Conservation (phyloP, 2,113 vertebrate genomes). For the Apeltes quadracus region DNA sequence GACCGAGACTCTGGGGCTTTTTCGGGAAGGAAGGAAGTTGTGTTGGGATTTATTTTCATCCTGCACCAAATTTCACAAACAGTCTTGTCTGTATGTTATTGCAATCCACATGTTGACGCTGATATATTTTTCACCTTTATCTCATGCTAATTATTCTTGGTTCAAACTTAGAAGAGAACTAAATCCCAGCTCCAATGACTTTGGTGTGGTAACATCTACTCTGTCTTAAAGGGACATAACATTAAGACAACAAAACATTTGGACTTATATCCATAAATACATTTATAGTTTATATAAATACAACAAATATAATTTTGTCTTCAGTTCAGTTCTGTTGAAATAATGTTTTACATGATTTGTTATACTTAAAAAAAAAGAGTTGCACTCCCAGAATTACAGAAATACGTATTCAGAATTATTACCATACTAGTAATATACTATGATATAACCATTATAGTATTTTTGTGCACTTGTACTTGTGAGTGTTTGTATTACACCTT, state of each 20-base stretch:
- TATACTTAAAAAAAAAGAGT: neutral
- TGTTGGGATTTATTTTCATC: neutral
- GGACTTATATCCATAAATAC: too few relatives aligned
- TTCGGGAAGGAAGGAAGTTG: neutral
- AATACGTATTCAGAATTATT: neutral
- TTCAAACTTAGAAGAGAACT: neutral
- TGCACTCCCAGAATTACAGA: neutral
- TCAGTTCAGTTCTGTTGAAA: neutral
- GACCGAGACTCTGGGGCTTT: neutral
- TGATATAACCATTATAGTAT: too few relatives aligned
- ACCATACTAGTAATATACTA: too few relatives aligned
- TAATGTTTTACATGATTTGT: too few relatives aligned
- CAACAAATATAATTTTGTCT: neutral
- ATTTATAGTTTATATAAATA: neutral
- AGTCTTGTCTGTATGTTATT: neutral
- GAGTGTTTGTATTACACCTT: neutral
- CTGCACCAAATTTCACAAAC: neutral
- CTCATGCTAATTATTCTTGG: neutral
- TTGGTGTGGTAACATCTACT: neutral
- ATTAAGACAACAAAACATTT: neutral
- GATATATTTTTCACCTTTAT: neutral
- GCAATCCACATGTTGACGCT: neutral
- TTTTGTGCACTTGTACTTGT: neutral
- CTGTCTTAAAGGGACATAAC: neutral
- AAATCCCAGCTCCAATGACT: neutral